Evolutionary conservation across 2,888 invertebrate species (phyloP).

Genomic region (Lordiphosa andalusiaca): DNA sequence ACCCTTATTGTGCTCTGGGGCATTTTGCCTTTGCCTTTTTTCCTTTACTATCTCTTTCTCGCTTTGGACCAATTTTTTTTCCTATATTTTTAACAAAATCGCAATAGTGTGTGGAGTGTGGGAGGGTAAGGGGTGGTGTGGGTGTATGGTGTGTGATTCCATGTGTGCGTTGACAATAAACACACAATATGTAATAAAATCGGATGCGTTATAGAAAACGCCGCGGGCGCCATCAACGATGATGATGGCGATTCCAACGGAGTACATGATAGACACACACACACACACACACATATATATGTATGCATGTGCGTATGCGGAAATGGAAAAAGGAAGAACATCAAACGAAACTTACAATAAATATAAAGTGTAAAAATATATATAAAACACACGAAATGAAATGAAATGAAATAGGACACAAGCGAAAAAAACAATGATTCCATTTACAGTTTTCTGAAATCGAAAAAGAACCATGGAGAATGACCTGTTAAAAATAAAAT

Average conservation of each 20-base stretch:
- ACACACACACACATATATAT: no score
- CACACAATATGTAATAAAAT: slow-evolving; percentile 67
- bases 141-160: slow-evolving; percentile 14
- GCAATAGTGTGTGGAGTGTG: slow-evolving; percentile 17
- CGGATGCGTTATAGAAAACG: slow-evolving; percentile 56
- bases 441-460: no score
- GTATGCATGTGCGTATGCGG: slow-evolving; percentile 1
- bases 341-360: slow-evolving; percentile 11
- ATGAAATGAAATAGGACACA: slow-evolving; percentile 1
- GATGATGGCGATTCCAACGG: slow-evolving; percentile 18
- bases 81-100: slow-evolving; percentile 48
- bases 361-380: slow-evolving; percentile 20
- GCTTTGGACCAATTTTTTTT: slow-evolving; percentile 8
- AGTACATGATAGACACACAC: no score
- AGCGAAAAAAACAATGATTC: not conserved
- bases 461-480: no score
- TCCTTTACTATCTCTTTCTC: slow-evolving; percentile 8
- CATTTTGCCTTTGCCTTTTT: slow-evolving; percentile 40
- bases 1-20: slow-evolving; percentile 72
- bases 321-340: slow-evolving; percentile 8
- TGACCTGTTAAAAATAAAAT: no score
- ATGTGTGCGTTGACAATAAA: slow-evolving; percentile 53
- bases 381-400: slow-evolving; percentile 19
- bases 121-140: not conserved
- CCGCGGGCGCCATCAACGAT: slow-evolving; percentile 47